Percentiles rank a stretch among this genome's conserved stretches.
These are phyloP conservation scores for Heteromormyrus szaboi DNA, from an alignment of 2,797 vertebrate genomes.

Conservation along the genomic window DNA sequence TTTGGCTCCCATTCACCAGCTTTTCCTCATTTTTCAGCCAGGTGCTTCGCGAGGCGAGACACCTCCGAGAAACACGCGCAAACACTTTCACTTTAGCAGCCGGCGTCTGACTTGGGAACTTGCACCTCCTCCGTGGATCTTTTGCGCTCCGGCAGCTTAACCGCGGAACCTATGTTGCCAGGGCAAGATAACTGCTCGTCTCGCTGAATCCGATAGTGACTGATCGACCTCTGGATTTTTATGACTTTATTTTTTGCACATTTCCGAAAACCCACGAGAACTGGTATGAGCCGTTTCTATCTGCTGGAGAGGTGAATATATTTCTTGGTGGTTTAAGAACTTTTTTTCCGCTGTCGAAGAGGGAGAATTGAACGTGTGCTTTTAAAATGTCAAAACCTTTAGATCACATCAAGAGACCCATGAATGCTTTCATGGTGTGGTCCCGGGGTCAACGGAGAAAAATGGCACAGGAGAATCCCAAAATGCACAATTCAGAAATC, in stretches of 20 bases:
- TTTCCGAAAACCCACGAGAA: slow-evolving; percentile 39
- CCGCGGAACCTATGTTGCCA: slow-evolving; percentile 26
- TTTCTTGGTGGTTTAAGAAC: slow-evolving; percentile 48
- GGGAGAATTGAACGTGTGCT: slow-evolving; percentile 44
- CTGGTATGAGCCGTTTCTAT: slow-evolving; percentile 62
- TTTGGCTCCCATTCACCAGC: slow-evolving; percentile 75
- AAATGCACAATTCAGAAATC: slow-evolving; percentile 90
- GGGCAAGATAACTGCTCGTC: slow-evolving; percentile 44
- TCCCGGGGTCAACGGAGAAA: slow-evolving; percentile 80
- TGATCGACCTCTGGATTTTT: slow-evolving; percentile 55
- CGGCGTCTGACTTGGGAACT: slow-evolving; percentile 54
- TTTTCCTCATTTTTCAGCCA: slow-evolving; percentile 79
- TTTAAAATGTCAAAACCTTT: slow-evolving; percentile 88
- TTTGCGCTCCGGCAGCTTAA: slow-evolving; percentile 44
- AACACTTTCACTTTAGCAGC: slow-evolving; percentile 30
- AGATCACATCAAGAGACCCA: slow-evolving; percentile 90
- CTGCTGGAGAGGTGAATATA: slow-evolving; percentile 62
- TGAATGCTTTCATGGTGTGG: slow-evolving; percentile 93
- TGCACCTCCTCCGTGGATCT: slow-evolving; percentile 64
- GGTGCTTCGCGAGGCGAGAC: slow-evolving; percentile 73
- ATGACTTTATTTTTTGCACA: slow-evolving; percentile 31
- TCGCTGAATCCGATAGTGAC: slow-evolving; percentile 44
- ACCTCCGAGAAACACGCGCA: slow-evolving; percentile 56
- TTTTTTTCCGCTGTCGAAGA: slow-evolving; percentile 49
- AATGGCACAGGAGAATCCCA: slow-evolving; percentile 89